These are phyloP conservation scores for Blastobasis lacticolella DNA, from an alignment of 2,888 invertebrate genomes.

Conservation along the genomic window DNA sequence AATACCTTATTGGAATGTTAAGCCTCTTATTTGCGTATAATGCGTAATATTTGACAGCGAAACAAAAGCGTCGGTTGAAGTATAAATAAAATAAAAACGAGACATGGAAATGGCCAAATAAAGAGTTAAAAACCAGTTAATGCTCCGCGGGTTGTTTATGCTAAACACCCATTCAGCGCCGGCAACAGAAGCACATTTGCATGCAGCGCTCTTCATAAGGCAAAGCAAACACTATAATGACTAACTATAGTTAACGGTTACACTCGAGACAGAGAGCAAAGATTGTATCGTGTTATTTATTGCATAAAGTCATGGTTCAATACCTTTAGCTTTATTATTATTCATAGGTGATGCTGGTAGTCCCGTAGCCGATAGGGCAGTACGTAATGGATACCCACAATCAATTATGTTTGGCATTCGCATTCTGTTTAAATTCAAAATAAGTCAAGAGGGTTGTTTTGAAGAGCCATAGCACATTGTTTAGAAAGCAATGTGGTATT, in stretches of 20 bases:
- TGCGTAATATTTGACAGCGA: too few species aligned
- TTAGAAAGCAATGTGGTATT: too few species aligned
- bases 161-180: constrained; percentile 39
- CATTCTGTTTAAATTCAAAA: too few species aligned
- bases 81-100: neutral
- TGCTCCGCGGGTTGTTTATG: constrained; percentile 24
- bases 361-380: constrained; percentile 22
- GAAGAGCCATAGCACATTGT: too few species aligned
- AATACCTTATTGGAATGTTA: too few species aligned
- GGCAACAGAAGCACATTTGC: constrained; percentile 33
- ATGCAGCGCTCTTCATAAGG: constrained; percentile 25
- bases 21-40: too few species aligned
- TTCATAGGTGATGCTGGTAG: constrained; percentile 40
- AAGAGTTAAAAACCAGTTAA: neutral
- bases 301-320: constrained; percentile 50
- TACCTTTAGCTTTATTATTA: constrained; percentile 51
- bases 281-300: constrained; percentile 57
- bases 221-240: constrained; percentile 21
- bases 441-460: too few species aligned
- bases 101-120: neutral
- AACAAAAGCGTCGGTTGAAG: neutral
- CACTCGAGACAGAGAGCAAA: constrained; percentile 12
- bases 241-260: constrained; percentile 7
- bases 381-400: constrained; percentile 18
- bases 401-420: constrained; percentile 2